Evolutionary conservation across 2,888 invertebrate species (phyloP).

Genomic region (Mimumesa dahlbomi): DNA sequence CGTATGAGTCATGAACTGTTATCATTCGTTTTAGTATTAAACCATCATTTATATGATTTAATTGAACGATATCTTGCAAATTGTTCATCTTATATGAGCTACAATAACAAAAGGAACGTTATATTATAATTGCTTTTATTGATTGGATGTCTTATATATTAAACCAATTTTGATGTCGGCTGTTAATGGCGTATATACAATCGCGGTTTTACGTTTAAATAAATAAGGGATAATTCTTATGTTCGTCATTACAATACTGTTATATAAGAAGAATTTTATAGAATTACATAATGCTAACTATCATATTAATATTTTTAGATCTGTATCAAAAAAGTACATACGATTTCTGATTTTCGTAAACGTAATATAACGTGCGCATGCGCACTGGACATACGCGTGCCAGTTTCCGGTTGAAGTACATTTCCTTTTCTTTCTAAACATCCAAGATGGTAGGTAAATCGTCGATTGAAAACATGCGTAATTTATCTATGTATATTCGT

Average conservation of each 20-base stretch:
- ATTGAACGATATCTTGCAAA: not conserved
- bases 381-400: constrained; percentile 10
- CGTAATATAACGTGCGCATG: constrained; percentile 49
- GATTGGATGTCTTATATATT: constrained; percentile 63
- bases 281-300: not conserved
- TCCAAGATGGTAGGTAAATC: constrained; percentile 75
- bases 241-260: constrained; percentile 3
- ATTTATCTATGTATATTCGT: constrained; percentile 33
- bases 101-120: constrained; percentile 24
- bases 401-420: constrained; percentile 63
- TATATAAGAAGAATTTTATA: constrained; percentile 7
- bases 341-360: constrained; percentile 56
- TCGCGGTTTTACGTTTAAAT: constrained; percentile 22
- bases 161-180: constrained; percentile 64
- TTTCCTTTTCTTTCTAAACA: constrained; percentile 70
- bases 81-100: not conserved
- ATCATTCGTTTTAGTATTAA: not conserved
- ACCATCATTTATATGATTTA: not conserved
- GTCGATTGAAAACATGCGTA: not conserved
- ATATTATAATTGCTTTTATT: constrained; percentile 60
- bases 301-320: constrained; percentile 24
- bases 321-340: constrained; percentile 32
- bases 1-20: not conserved
- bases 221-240: not conserved
- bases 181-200: constrained; percentile 60